Percentiles rank a stretch among this genome's conserved stretches.
Conservation (phyloP, 2,888 invertebrate genomes). For the Timandra comae region DNA sequence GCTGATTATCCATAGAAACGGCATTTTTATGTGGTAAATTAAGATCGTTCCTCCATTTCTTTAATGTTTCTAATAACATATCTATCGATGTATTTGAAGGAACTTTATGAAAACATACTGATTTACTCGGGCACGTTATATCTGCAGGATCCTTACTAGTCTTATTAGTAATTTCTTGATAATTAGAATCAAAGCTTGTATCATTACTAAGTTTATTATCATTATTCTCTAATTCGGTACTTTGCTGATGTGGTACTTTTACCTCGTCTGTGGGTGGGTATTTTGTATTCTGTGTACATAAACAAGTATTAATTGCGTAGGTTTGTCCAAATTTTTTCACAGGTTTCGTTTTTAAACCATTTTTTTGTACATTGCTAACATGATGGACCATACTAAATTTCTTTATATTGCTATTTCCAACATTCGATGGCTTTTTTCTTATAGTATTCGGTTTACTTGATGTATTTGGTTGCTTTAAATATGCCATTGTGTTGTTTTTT, state of each 20-base stretch:
- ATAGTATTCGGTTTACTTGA: too few species aligned
- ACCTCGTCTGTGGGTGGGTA: conserved; percentile 17
- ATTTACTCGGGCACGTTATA: conserved; percentile 32
- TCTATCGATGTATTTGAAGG: conserved; percentile 61
- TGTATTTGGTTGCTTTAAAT: too few species aligned
- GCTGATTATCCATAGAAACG: background rate
- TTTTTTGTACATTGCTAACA: too few species aligned
- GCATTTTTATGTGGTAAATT: conserved; percentile 6
- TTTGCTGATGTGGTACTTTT: conserved; percentile 7
- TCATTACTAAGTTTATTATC: conserved; percentile 2
- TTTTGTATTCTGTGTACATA: conserved; percentile 43
- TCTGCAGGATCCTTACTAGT: conserved; percentile 15
- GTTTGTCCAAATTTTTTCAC: conserved; percentile 30
- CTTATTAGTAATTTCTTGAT: conserved; percentile 1
- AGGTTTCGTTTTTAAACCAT: conserved; percentile 24
- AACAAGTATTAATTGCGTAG: conserved; percentile 56
- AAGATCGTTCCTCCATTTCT: conserved; percentile 38
- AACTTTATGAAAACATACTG: conserved; percentile 51
- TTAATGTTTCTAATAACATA: conserved; percentile 44
- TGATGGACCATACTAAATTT: too few species aligned
- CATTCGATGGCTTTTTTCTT: too few species aligned
- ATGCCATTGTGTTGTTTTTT: too few species aligned
- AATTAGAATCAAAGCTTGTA: background rate
- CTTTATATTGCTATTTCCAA: too few species aligned
- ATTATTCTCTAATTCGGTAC: conserved; percentile 2